Base-by-base conservation (phyloP, 1,140 invertebrate species). In the Drosophila simulans region DNA sequence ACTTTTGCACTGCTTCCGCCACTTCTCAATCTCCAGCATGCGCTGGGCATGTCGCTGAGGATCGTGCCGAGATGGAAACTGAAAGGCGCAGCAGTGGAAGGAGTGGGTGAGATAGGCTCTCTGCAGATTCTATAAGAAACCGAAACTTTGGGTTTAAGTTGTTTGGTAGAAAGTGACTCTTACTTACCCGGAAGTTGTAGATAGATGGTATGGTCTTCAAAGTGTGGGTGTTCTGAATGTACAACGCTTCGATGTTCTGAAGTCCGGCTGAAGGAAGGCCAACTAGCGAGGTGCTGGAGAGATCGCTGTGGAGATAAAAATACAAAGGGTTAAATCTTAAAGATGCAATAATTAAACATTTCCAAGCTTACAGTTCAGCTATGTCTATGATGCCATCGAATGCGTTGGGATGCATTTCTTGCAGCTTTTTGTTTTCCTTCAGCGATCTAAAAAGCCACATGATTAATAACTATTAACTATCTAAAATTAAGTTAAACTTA, bases 51-150 rank as follows among this genome's bases (percentile, higher is more conserved):
- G 95, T 34, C 94, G 92, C 8, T 92, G 88, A 0, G 96, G 96
- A 92, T 97, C 94, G 83, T 97, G 97, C 25, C 94, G 94, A 60
- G 95, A 95, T 1, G 97, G 97, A 91, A 95, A 97, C 86, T 95
- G 94, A 91, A 98, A 98, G 2, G 97, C 97, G 91, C 97, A 98
- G 92, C 97, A 98, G 78, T 98, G 97, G 89, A 97, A 97, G 17
- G 96, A 95, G 92, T 97, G 97, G 0, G 97, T 97, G 46, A 98
- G 92, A 93, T 93, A 10, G 94, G 96, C 81, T 89, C 81, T 72
- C 91, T 93, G 79, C 15, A 94, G 92, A 65, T 92, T 92, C 94
- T 94, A 66, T 0, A 8, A 2, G 1, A 7, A 40, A 12, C 0
- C 2, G 12, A 46, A 5, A 31, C 27, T 15, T 27, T 27, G 49